These are phyloP conservation scores for Chiridota heheva DNA, from an alignment of 35 echinoderm and acorn worm genomes.

Conservation along the genomic window DNA sequence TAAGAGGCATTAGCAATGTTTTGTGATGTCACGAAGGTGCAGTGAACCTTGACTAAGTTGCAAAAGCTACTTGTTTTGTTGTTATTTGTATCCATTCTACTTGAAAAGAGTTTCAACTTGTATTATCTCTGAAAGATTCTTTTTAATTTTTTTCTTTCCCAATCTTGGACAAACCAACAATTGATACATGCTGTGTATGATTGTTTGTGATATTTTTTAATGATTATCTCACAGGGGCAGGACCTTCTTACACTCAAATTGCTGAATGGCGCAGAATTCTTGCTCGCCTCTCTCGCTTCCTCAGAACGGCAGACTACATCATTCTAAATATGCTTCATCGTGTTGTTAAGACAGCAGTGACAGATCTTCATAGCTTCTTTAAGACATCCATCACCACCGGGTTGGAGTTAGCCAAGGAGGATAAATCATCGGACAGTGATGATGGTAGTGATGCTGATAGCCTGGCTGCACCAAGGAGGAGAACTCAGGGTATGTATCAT, in stretches of 20 bases:
- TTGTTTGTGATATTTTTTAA: neutral
- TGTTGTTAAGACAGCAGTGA: constrained; percentile 87
- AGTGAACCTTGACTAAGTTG: too few relatives aligned
- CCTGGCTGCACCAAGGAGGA: constrained; percentile 28
- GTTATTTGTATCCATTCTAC: too few relatives aligned
- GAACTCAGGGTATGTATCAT: constrained; percentile 51
- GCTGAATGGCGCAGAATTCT: constrained; percentile 95
- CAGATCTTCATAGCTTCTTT: constrained; percentile 57
- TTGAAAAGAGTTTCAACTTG: too few relatives aligned
- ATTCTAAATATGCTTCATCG: constrained; percentile 88
- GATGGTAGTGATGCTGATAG: constrained; percentile 54
- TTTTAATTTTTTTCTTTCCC: too few relatives aligned
- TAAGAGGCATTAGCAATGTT: too few relatives aligned
- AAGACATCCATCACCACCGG: constrained; percentile 62
- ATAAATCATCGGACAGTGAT: constrained; percentile 17
- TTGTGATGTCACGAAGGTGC: too few relatives aligned
- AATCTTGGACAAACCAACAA: neutral
- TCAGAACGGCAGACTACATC: constrained; percentile 92
- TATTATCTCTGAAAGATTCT: too few relatives aligned
- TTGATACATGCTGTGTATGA: neutral
- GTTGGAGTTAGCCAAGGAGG: constrained; percentile 42
- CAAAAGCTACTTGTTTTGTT: too few relatives aligned
- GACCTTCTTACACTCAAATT: constrained; percentile 94
- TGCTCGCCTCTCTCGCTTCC: constrained; percentile 67
- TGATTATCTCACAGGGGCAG: constrained; percentile 47